Conservation (phyloP, 1,140 invertebrate species). For the Conus ventricosus region DNA sequence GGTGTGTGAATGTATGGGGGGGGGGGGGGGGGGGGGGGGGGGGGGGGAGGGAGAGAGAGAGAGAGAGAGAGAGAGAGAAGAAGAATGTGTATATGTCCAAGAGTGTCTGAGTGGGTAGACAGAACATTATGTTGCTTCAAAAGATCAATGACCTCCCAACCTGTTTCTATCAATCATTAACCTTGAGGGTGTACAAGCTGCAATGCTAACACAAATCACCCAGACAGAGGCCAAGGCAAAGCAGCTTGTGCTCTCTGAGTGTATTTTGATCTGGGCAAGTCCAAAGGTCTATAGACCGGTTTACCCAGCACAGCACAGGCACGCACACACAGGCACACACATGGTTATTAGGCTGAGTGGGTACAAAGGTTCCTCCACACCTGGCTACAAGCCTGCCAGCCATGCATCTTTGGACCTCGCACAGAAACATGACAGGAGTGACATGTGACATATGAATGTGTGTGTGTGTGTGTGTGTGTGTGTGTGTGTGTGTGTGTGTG, state of each 20-base stretch:
- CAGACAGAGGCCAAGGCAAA: too few relatives aligned
- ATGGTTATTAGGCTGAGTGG: neutral
- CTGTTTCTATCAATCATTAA: too few relatives aligned
- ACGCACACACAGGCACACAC: neutral
- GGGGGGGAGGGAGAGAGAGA: neutral
- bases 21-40: too few relatives aligned
- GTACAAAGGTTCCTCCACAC: slow-evolving; percentile 13
- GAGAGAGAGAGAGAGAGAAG: slow-evolving; percentile 14
- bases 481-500: too few relatives aligned
- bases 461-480: too few relatives aligned
- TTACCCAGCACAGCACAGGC: neutral
- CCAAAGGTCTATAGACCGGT: slow-evolving; percentile 1
- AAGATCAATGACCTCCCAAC: too few relatives aligned
- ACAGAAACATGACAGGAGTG: too few relatives aligned
- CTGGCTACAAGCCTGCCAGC: neutral
- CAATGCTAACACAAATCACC: too few relatives aligned
- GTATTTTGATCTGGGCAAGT: neutral
- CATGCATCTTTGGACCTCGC: neutral
- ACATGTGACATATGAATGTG: too few relatives aligned
- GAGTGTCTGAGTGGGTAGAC: too few relatives aligned
- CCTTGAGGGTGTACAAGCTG: too few relatives aligned
- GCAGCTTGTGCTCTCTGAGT: neutral
- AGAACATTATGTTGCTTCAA: too few relatives aligned
- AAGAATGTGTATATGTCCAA: neutral
- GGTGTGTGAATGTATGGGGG: neutral